phyloP scores from a whole-genome alignment of 1,140 invertebrate genomes.

The Agraylea sexmaculata region DNA sequence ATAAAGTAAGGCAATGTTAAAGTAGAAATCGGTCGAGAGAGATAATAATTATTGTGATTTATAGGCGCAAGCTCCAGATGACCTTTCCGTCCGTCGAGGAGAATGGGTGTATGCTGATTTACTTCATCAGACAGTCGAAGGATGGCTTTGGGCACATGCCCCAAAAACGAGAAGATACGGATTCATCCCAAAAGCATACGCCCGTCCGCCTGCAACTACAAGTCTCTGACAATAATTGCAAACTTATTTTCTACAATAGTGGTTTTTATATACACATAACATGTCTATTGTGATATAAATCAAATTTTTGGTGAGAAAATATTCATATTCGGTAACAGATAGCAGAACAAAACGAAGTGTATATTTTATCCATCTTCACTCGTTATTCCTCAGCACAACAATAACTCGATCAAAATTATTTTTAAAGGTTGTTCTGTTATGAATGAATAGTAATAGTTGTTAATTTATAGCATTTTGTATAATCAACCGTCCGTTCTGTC shows the following conservation, averaged over 20 bases:
- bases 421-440: constrained; percentile 1
- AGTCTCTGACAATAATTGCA: constrained; percentile 46
- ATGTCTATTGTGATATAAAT: background rate
- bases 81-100: constrained; percentile 75
- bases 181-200: constrained; percentile 90
- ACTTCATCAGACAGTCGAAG: constrained; percentile 84
- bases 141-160: constrained; percentile 91
- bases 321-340: constrained; percentile 1
- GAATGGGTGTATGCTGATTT: constrained; percentile 93
- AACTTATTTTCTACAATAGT: constrained; percentile 1
- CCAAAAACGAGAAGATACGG: constrained; percentile 87
- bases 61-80: constrained; percentile 80
- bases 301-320: background rate
- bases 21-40: background rate
- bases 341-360: background rate
- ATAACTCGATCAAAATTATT: constrained; percentile 8
- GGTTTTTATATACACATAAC: background rate
- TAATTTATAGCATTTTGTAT: background rate
- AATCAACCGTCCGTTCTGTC: constrained; percentile 1
- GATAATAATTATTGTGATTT: constrained; percentile 14
- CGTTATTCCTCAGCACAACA: background rate
- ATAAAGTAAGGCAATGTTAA: constrained; percentile 55
- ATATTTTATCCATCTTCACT: background rate
- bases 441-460: constrained; percentile 1
- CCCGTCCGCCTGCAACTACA: constrained; percentile 84